A percentile compares a stretch with the other conserved stretches of the same genome.
phyloP scores from a whole-genome alignment of 2,888 invertebrate genomes.

The Synanthedon vespiformis region DNA sequence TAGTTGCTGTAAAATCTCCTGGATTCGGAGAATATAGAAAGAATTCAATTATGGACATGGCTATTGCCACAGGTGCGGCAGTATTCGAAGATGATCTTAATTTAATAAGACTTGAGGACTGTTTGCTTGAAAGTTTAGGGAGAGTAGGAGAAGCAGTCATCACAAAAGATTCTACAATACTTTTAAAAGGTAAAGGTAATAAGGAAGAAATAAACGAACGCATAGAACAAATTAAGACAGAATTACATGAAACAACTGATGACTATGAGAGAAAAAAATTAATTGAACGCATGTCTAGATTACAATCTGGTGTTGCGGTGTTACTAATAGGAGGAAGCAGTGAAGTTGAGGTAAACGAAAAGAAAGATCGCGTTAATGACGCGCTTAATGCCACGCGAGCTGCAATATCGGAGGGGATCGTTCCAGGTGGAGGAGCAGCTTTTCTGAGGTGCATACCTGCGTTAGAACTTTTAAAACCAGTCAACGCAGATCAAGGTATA shows the following conservation, averaged over 20 bases:
- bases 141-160: conserved; percentile 88
- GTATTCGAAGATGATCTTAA: conserved; percentile 94
- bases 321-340: conserved; percentile 87
- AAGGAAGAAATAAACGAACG: conserved; percentile 81
- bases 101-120: conserved; percentile 89
- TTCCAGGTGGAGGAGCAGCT: conserved; percentile 94
- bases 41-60: conserved; percentile 89
- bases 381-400: conserved; percentile 95
- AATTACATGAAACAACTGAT: conserved; percentile 82
- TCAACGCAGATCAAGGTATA: conserved; percentile 81
- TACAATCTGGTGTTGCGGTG: conserved; percentile 84
- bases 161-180: conserved; percentile 92
- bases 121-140: conserved; percentile 82
- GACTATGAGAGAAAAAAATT: conserved; percentile 93
- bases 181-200: conserved; percentile 77
- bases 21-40: conserved; percentile 96
- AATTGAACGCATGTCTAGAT: conserved; percentile 87
- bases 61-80: conserved; percentile 89
- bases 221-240: conserved; percentile 83
- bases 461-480: conserved; percentile 73
- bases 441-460: conserved; percentile 83
- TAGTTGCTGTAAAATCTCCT: conserved; percentile 95
- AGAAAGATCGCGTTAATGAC: conserved; percentile 95
- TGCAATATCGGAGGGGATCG: conserved; percentile 95
- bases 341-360: conserved; percentile 93